A percentile compares a stretch with the other conserved stretches of the same genome.
Evolutionary conservation across 2,888 invertebrate species (phyloP).

Genomic region (Brenthis ino): DNA sequence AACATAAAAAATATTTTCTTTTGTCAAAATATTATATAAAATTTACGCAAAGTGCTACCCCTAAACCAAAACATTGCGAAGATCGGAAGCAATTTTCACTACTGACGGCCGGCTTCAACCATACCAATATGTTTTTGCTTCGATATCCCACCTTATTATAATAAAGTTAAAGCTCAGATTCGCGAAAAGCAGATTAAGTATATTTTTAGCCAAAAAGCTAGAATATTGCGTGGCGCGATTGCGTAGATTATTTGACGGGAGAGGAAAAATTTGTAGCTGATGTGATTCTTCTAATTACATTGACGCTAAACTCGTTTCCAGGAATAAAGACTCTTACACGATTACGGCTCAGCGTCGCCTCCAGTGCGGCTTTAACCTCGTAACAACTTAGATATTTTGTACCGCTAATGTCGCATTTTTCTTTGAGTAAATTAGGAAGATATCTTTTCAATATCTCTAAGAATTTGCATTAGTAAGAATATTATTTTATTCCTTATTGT

Average conservation of each 20-base stretch:
- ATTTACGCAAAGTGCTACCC: slow-evolving; percentile 29
- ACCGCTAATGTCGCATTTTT: too few relatives aligned
- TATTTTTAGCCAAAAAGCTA: slow-evolving; percentile 43
- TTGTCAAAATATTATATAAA: neutral
- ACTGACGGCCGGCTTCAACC: slow-evolving; percentile 51
- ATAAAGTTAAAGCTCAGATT: slow-evolving; percentile 41
- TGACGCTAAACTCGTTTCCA: slow-evolving; percentile 45
- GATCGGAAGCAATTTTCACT: slow-evolving; percentile 61
- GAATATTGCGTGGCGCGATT: slow-evolving; percentile 55
- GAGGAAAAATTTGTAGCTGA: slow-evolving; percentile 38
- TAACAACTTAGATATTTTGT: too few relatives aligned
- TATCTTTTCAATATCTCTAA: too few relatives aligned
- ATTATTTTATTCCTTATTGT: too few relatives aligned
- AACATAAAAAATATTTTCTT: too few relatives aligned
- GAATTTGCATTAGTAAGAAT: too few relatives aligned
- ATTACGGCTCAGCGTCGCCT: neutral
- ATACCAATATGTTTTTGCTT: slow-evolving; percentile 24
- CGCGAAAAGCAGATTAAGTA: slow-evolving; percentile 13
- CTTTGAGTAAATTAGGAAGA: too few relatives aligned
- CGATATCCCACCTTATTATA: slow-evolving; percentile 17
- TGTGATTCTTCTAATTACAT: slow-evolving; percentile 59
- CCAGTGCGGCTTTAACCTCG: too few relatives aligned
- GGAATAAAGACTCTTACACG: slow-evolving; percentile 27
- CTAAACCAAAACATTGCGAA: slow-evolving; percentile 50
- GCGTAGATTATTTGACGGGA: slow-evolving; percentile 46